These are phyloP conservation scores for Peromyscus polionotus DNA, from an alignment of 2,113 vertebrate genomes.

Conservation along the genomic window DNA sequence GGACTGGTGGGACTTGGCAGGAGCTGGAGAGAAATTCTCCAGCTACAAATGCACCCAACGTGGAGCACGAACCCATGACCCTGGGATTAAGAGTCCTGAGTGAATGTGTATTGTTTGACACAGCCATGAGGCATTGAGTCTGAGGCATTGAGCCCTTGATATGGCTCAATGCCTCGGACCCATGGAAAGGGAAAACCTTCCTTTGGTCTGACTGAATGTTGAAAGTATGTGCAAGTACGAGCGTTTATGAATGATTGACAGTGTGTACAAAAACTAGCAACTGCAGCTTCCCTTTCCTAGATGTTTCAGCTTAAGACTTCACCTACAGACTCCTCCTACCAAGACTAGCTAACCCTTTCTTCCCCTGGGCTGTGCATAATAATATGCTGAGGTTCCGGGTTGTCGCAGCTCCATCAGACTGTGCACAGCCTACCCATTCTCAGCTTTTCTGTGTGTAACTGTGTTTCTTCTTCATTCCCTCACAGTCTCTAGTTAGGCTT, in stretches of 20 bases:
- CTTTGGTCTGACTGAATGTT: not conserved
- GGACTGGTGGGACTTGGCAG: no score
- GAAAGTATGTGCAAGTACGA: not conserved
- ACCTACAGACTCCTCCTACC: no score
- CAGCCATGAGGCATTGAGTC: not conserved
- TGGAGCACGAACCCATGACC: no score
- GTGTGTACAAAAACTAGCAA: not conserved
- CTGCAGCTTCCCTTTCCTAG: not conserved
- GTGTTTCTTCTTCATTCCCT: not conserved
- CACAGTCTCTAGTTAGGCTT: no score
- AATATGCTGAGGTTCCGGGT: not conserved
- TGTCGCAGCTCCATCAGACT: not conserved
- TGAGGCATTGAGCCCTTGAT: no score
- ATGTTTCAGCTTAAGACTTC: not conserved
- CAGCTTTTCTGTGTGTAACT: no score
- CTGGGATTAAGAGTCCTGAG: not conserved
- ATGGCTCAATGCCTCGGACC: not conserved
- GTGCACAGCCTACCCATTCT: rapidly evolving
- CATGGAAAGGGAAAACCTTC: not conserved
- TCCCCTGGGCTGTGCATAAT: no score
- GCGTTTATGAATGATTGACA: no score
- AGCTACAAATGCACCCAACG: no score
- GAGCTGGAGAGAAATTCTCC: no score
- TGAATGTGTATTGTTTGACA: not conserved
- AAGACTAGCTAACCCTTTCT: not conserved